These are phyloP conservation scores for Setophaga petechia DNA, from an alignment of 2,113 vertebrate genomes.

Conservation along the genomic window DNA sequence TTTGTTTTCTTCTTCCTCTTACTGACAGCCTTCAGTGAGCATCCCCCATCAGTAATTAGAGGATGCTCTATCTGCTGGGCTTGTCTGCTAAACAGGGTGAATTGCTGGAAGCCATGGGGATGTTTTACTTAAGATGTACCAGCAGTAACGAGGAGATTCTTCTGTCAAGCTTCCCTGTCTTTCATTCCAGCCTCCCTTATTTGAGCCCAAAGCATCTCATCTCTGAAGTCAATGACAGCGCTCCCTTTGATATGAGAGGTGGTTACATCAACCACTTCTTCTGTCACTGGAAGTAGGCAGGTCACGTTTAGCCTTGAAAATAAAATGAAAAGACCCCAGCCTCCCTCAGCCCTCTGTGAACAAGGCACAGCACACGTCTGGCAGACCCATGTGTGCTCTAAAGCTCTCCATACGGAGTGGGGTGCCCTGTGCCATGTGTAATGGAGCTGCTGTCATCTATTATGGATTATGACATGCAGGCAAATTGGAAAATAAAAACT, in stretches of 20 bases:
- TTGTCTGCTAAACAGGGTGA: not conserved
- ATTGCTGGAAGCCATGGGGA: not conserved
- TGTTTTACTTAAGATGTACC: not conserved
- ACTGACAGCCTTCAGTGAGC: not conserved
- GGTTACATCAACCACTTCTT: constrained; percentile 17
- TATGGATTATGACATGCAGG: not conserved
- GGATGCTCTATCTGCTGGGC: not conserved
- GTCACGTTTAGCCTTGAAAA: constrained; percentile 22
- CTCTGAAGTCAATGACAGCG: constrained; percentile 23
- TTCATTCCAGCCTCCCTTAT: constrained; percentile 22
- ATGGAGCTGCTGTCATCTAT: constrained; percentile 8
- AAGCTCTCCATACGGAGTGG: not conserved
- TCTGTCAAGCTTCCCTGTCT: not conserved
- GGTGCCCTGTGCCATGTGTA: not conserved
- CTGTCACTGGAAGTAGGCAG: constrained; percentile 21
- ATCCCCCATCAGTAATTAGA: not conserved
- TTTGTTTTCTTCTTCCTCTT: not conserved
- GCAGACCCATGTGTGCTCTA: not conserved
- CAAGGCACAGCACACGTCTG: not conserved
- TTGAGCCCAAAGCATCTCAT: constrained; percentile 6
- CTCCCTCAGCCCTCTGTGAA: not conserved
- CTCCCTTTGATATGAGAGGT: constrained; percentile 45
- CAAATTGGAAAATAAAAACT: constrained; percentile 25
- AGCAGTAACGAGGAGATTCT: not conserved
- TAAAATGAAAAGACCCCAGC: not conserved